A percentile compares a stretch with the other conserved stretches of the same genome.
These are phyloP conservation scores for Pachyuromys duprasi DNA, from an alignment of 2,797 vertebrate genomes.

Conservation along the genomic window DNA sequence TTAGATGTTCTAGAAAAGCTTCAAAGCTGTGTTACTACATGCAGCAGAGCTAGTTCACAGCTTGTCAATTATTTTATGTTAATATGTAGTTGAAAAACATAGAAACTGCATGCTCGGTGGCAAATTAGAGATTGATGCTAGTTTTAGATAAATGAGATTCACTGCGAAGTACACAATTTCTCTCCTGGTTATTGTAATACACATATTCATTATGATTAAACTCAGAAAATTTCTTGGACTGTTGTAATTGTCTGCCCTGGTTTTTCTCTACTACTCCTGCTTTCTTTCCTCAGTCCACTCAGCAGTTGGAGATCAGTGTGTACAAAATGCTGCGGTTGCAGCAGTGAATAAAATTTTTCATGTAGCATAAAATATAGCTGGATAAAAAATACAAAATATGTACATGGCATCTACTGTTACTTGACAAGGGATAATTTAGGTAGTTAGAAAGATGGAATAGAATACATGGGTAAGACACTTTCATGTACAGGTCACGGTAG, in stretches of 20 bases:
- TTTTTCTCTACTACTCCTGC: background rate
- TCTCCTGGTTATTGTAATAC: background rate
- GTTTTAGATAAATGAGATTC: constrained; percentile 33
- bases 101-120: background rate
- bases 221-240: background rate
- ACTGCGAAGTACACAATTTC: background rate
- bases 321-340: background rate
- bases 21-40: constrained; percentile 10
- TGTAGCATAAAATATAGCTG: background rate
- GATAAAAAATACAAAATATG: background rate
- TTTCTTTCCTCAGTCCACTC: constrained; percentile 14
- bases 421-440: background rate
- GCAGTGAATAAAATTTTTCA: background rate
- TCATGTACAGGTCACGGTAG: background rate
- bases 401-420: background rate
- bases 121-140: background rate
- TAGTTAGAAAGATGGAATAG: background rate
- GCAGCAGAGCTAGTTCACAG: background rate
- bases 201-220: background rate
- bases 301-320: background rate
- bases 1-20: background rate
- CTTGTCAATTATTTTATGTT: background rate
- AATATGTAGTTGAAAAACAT: constrained; percentile 3
- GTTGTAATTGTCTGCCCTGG: background rate
- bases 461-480: background rate